Evolutionary conservation across 2,113 vertebrate species (phyloP).

Genomic region (Rutilus rutilus): DNA sequence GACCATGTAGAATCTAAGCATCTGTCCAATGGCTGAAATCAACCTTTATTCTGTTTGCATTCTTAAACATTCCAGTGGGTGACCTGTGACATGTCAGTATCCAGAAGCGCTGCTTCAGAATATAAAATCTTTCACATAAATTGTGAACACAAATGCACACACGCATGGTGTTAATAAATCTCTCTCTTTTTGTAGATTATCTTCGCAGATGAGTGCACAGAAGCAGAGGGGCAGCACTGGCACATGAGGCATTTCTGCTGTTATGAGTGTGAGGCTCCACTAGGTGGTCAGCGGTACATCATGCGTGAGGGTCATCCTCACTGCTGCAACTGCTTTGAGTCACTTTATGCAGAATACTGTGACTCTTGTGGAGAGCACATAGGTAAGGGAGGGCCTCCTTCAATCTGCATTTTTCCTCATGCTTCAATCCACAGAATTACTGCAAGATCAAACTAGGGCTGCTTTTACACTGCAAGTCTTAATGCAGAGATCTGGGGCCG

Average conservation of each 20-base stretch:
- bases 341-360: slow-evolving; percentile 94
- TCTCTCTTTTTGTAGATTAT: slow-evolving; percentile 83
- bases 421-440: too few species aligned
- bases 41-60: background rate
- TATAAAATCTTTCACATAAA: background rate
- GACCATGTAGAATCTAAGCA: background rate
- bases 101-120: background rate
- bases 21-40: background rate
- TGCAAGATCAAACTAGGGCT: too few species aligned
- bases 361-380: slow-evolving; percentile 97
- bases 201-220: slow-evolving; percentile 96
- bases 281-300: slow-evolving; percentile 97
- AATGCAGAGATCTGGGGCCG: too few species aligned
- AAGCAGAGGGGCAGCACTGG: slow-evolving; percentile 97
- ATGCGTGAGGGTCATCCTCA: slow-evolving; percentile 97
- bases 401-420: background rate
- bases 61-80: background rate
- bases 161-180: background rate
- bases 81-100: background rate
- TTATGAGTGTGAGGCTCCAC: slow-evolving; percentile 92
- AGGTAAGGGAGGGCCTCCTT: slow-evolving; percentile 71
- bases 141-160: background rate
- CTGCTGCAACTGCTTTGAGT: slow-evolving; percentile 98
- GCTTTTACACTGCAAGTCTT: too few species aligned
- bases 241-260: slow-evolving; percentile 99